Base-by-base conservation (phyloP, 2,113 vertebrate genomes). In the Festucalex cinctus region DNA sequence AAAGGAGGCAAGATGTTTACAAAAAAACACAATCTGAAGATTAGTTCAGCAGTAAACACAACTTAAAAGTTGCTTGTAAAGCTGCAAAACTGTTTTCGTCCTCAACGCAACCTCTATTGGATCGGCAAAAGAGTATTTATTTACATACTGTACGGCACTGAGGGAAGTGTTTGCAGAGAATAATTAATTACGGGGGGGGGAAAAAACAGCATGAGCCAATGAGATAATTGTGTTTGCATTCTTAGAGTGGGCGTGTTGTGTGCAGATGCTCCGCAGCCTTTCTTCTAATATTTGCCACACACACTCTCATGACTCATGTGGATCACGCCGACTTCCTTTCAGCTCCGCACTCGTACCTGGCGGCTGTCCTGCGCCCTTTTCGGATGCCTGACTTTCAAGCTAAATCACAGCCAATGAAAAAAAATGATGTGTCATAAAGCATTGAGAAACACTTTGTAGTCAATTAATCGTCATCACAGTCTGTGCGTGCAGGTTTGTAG, bases 331-430 rank as follows among this genome's bases (percentile, higher is more conserved):
- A 61, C 64, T 71, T 63, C 73, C 77, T 66, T 56, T 71, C 57
- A 57, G 65, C 64, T 63, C 70, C 22, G 72, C 60, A 65, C n/a
- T 41, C 12, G 6, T 9, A 35, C 35, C 58, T n/a, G 58, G 65
- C 48, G 63, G 59, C 74, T 80, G 71, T 71, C 70, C 53, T 69
- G 82, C 73, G 83, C 51, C 79, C 78, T 76, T 80, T 80, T 67
- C 68, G 67, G 76, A 85, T 86, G 37, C 73, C 72, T 62, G 68
- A 65, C 65, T 77, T 79, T 81, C 56, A 72, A 69, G 64, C 59
- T 22, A 39, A 26, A 39, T 16, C 28, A 16, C 1, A 28, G 22
- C 10, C 51, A 24, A 9, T 24, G 22, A 24, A 53, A n/a, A n/a
- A n/a, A n/a, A n/a, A n/a, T n/a, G n/a, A 54, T 5, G 3, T 9